These are phyloP conservation scores for Cynaeus angustus DNA, from an alignment of 2,888 invertebrate genomes.

Conservation along the genomic window DNA sequence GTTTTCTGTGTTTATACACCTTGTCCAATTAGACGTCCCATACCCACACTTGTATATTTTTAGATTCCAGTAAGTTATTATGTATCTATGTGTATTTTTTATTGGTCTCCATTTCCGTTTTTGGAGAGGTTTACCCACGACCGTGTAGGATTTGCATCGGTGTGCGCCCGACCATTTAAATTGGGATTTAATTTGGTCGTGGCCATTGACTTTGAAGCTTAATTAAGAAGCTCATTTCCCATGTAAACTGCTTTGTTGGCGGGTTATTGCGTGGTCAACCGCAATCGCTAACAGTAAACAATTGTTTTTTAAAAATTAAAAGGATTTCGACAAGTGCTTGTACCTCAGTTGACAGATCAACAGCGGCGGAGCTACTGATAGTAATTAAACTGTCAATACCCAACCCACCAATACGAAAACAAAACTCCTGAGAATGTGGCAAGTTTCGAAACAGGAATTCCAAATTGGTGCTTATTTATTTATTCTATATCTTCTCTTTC, in stretches of 20 bases:
- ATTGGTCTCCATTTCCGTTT: slow-evolving; percentile 9
- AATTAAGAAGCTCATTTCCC: slow-evolving; percentile 40
- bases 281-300: slow-evolving; percentile 2
- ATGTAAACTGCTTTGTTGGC: slow-evolving; percentile 39
- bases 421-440: slow-evolving; percentile 54
- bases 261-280: slow-evolving; percentile 12
- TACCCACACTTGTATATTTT: slow-evolving; percentile 7
- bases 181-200: slow-evolving; percentile 28
- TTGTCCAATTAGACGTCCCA: neutral
- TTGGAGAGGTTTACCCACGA: slow-evolving; percentile 6
- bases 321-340: slow-evolving; percentile 12
- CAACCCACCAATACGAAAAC: slow-evolving; percentile 51
- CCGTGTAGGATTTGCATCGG: slow-evolving; percentile 13
- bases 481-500: slow-evolving; percentile 63
- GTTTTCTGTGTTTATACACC: neutral
- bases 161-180: slow-evolving; percentile 32
- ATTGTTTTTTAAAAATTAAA: slow-evolving; percentile 41
- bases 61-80: slow-evolving; percentile 6
- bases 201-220: slow-evolving; percentile 36
- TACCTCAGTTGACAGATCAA: slow-evolving; percentile 12
- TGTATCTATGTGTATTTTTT: slow-evolving; percentile 1
- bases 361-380: slow-evolving; percentile 29
- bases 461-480: slow-evolving; percentile 62
- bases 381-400: slow-evolving; percentile 60
- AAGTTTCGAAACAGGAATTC: slow-evolving; percentile 56